Base-by-base conservation (phyloP, 2,797 vertebrate species). In the Falco columbarius region DNA sequence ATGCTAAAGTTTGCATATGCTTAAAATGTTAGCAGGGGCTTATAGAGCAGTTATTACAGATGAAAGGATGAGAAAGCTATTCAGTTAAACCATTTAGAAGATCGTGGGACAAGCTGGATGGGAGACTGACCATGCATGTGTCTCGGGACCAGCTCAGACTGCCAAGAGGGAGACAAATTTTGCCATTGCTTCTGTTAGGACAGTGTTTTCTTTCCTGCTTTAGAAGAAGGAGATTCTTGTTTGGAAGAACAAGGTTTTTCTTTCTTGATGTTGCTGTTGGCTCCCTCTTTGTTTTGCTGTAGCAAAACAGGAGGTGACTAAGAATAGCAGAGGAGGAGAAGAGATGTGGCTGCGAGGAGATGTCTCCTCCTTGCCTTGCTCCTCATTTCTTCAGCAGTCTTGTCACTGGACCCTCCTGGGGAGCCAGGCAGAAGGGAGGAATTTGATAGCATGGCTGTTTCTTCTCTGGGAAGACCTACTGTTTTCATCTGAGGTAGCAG, bases 181-280 rank as follows among this genome's bases (percentile, higher is more conserved):
- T 89, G 84, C 71, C 36, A 0, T 81, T 91, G 47, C 82, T 92
- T 54, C 68, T 24, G 21, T 40, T 70, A 44, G 59, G 51, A 62
- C 26, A n/a, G 22, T 62, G 5, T 89, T 93, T 90, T 58, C 73
- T 71, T 83, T 52, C 52, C 70, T 8, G 3, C 58, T 81, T 75
- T 19, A 68, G 62, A 81, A 92, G 72, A 83, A 91, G 63, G 80
- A 76, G 75, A 26, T 56, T 58, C 47, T 92, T 90, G 75, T 86
- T 93, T 49, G 58, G 73, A 75, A 85, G 81, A 89, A 84, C 34
- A 85, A 40, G 21, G 51, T 47, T 63, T 91, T 82, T 56, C 55
- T 70, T 75, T 82, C 49, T 82, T 81, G 52, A 46, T n/a, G 44
- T 55, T 91, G 47, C 77, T 82, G 21, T 95, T 96, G 93, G 84